Evolutionary conservation across 2,797 vertebrate species (phyloP).

Genomic region (Hippopotamyrus pictus): DNA sequence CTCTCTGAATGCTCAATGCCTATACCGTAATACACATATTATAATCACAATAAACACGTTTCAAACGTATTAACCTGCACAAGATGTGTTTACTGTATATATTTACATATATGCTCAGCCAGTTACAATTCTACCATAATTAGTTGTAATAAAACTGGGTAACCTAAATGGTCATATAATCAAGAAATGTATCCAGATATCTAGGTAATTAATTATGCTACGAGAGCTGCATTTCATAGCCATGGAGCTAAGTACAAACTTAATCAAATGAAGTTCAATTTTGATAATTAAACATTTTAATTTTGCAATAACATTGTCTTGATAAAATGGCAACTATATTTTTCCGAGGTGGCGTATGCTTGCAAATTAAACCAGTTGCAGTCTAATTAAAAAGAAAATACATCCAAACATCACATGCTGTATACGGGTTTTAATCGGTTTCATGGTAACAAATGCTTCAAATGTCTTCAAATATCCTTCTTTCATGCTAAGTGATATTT

Average conservation of each 20-base stretch:
- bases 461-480: neutral
- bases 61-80: neutral
- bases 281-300: neutral
- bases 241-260: neutral
- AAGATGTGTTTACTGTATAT: neutral
- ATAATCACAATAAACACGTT: neutral
- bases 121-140: neutral
- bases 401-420: neutral
- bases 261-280: neutral
- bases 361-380: neutral
- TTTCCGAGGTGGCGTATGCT: neutral
- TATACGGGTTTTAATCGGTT: neutral
- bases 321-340: neutral
- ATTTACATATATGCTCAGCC: neutral
- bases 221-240: neutral
- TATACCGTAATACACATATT: neutral
- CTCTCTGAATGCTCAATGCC: neutral
- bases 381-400: neutral
- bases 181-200: neutral
- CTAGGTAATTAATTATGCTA: neutral
- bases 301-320: neutral
- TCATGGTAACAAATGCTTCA: neutral
- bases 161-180: neutral
- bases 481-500: neutral
- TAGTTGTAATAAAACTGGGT: neutral